Conservation (phyloP, 2,797 vertebrate genomes). For the Knipowitschia caucasica region DNA sequence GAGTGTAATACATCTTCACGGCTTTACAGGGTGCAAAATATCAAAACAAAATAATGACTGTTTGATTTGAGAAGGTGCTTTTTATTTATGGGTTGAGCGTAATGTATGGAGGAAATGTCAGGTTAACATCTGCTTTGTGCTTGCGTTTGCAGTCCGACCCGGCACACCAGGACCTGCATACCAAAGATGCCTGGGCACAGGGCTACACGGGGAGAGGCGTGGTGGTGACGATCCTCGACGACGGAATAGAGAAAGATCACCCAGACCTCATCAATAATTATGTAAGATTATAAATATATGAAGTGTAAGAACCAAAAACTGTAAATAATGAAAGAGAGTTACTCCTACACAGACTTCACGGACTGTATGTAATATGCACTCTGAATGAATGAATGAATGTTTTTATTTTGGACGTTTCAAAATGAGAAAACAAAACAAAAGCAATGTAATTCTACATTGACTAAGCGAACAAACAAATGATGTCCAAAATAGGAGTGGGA, state of each 20-base stretch:
- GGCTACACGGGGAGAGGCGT: conserved; percentile 91
- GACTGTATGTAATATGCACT: too few species aligned
- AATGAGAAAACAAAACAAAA: too few species aligned
- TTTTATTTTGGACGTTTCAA: too few species aligned
- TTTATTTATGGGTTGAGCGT: not conserved
- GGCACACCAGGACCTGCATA: conserved; percentile 87
- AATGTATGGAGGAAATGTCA: conserved; percentile 23
- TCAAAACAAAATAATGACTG: not conserved
- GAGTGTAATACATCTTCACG: conserved; percentile 24
- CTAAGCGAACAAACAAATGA: too few species aligned
- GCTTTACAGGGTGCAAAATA: conserved; percentile 5
- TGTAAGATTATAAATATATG: conserved; percentile 60
- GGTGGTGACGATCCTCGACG: conserved; percentile 94
- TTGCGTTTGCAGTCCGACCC: conserved; percentile 83
- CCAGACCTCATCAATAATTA: conserved; percentile 90
- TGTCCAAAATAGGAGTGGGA: too few species aligned
- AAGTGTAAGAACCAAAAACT: too few species aligned
- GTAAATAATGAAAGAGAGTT: too few species aligned
- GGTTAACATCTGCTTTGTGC: conserved; percentile 34
- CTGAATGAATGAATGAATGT: too few species aligned
- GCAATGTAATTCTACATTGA: too few species aligned
- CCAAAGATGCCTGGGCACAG: conserved; percentile 89
- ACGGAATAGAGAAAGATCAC: conserved; percentile 97
- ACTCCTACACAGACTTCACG: too few species aligned
- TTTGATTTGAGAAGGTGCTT: not conserved